A percentile compares a stretch with the other conserved stretches of the same genome.
These are phyloP conservation scores for Murina feae DNA, from an alignment of 2,113 vertebrate genomes.

Conservation along the genomic window DNA sequence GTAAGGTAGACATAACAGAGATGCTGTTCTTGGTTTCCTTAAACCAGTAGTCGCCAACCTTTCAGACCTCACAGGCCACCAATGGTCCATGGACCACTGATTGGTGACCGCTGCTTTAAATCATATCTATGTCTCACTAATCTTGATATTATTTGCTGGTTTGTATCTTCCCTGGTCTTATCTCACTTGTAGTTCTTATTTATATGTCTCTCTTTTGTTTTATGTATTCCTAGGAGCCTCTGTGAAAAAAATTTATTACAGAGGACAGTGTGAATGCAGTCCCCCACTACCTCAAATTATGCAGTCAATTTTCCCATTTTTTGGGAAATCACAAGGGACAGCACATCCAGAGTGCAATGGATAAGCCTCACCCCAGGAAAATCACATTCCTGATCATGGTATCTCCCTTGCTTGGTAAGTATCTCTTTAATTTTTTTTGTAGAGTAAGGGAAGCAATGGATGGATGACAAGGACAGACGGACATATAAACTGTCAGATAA, in stretches of 20 bases:
- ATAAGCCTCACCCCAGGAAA: too few relatives aligned
- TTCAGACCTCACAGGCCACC: too few relatives aligned
- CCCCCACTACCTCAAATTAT: too few relatives aligned
- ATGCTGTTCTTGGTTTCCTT: background rate
- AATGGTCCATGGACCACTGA: too few relatives aligned
- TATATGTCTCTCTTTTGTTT: background rate
- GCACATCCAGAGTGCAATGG: too few relatives aligned
- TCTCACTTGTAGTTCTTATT: background rate
- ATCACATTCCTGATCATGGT: background rate
- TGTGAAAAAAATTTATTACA: background rate
- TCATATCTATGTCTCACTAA: background rate
- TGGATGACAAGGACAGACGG: background rate
- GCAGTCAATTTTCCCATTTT: too few relatives aligned
- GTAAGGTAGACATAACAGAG: background rate
- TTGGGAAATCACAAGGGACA: too few relatives aligned
- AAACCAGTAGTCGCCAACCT: too few relatives aligned
- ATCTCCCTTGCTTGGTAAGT: background rate
- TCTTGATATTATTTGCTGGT: background rate
- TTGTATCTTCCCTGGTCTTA: background rate
- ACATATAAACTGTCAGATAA: background rate
- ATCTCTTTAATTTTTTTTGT: background rate
- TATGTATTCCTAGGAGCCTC: background rate
- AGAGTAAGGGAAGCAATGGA: background rate
- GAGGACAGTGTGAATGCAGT: too few relatives aligned
- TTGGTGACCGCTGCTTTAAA: background rate